Conservation (phyloP, 2,797 vertebrate species). For the Allobates femoralis region DNA sequence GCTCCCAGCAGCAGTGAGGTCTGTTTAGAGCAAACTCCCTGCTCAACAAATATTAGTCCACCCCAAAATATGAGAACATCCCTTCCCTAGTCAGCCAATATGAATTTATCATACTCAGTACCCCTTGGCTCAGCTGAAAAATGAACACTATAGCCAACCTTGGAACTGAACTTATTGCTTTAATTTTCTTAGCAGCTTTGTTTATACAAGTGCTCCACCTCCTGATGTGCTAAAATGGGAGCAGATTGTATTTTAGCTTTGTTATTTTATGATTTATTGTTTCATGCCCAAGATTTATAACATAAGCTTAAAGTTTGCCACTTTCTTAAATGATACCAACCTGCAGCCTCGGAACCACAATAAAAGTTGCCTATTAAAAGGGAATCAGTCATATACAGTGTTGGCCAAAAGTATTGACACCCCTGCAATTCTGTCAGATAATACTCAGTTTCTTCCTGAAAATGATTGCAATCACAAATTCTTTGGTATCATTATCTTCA, state of each 20-base stretch:
- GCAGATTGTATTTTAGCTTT: constrained; percentile 1
- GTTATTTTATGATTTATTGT: constrained; percentile 13
- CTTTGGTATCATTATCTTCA: too few relatives aligned
- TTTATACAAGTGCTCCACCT: constrained; percentile 38
- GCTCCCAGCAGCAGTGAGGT: constrained; percentile 40
- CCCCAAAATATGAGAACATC: constrained; percentile 48
- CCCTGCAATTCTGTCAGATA: too few relatives aligned
- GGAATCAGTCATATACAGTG: too few relatives aligned
- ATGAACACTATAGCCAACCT: constrained; percentile 20
- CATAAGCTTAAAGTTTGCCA: background rate
- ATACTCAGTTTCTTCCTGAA: too few relatives aligned
- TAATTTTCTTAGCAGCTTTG: constrained; percentile 31
- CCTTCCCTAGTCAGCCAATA: constrained; percentile 12
- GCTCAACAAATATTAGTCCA: constrained; percentile 46
- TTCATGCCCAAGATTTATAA: background rate
- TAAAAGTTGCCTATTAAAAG: background rate
- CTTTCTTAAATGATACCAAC: background rate
- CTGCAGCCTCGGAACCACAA: background rate
- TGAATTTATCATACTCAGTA: constrained; percentile 38
- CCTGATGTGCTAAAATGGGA: constrained; percentile 1
- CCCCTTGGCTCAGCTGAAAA: constrained; percentile 36
- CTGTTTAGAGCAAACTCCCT: constrained; percentile 39
- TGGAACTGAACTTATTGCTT: constrained; percentile 25
- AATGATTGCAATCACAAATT: too few relatives aligned
- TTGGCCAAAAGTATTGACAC: too few relatives aligned